A percentile compares a stretch with the other conserved stretches of the same genome.
phyloP scores from a whole-genome alignment of 2,888 invertebrate species.

The Danaus chrysippus region DNA sequence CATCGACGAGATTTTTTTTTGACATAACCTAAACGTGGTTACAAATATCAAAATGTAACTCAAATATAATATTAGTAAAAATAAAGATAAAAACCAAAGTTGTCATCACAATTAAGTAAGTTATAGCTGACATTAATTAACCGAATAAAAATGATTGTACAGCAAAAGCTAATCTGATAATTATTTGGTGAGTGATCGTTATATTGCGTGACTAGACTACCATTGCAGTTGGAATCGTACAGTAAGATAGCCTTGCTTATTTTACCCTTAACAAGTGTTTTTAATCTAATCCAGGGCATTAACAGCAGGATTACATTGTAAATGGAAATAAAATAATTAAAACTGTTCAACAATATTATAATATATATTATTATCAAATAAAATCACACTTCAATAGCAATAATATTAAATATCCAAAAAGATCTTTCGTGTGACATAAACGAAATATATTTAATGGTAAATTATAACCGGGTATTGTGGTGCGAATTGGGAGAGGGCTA shows the following conservation, averaged over 20 bases:
- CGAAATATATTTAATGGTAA: too few species aligned
- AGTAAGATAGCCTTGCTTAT: conserved; percentile 9
- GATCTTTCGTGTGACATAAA: too few species aligned
- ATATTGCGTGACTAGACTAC: conserved; percentile 35
- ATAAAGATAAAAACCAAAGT: not conserved
- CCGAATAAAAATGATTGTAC: not conserved
- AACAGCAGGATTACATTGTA: not conserved
- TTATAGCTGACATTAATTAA: not conserved
- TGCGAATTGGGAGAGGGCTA: too few species aligned
- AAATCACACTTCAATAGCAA: too few species aligned
- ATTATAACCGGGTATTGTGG: too few species aligned
- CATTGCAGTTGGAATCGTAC: conserved; percentile 12
- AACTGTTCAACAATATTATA: not conserved
- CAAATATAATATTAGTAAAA: too few species aligned
- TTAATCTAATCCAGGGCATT: not conserved
- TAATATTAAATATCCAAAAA: too few species aligned
- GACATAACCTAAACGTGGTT: too few species aligned
- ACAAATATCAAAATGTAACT: too few species aligned
- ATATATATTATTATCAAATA: too few species aligned
- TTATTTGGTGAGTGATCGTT: conserved; percentile 34
- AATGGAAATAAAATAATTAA: not conserved
- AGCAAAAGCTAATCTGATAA: conserved; percentile 40
- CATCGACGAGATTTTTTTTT: too few species aligned
- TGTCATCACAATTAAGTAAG: not conserved
- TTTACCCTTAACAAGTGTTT: conserved; percentile 5